These are phyloP conservation scores for Hyposoter dolosus DNA, from an alignment of 2,888 invertebrate species.

Conservation along the genomic window DNA sequence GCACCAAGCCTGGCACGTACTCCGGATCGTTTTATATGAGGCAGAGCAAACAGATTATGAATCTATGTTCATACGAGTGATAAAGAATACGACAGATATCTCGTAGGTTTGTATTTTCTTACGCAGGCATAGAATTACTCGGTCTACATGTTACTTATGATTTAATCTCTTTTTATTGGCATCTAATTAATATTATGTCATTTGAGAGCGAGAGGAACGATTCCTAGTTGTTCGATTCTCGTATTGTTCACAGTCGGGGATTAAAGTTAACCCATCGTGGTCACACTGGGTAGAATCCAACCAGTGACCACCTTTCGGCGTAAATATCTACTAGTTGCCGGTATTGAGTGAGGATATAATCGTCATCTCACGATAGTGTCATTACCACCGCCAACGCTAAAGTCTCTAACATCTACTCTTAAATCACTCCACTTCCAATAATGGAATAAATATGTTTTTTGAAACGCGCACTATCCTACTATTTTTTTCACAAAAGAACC, in stretches of 20 bases:
- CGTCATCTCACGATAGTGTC: no score
- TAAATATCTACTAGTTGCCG: no score
- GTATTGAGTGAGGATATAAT: no score
- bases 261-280: neutral
- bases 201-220: neutral
- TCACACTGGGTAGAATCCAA: no score
- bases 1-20: conserved; percentile 27
- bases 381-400: no score
- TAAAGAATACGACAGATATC: conserved; percentile 6
- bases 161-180: conserved; percentile 14
- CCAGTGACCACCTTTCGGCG: no score
- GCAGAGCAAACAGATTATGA: conserved; percentile 2
- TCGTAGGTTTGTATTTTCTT: conserved; percentile 31
- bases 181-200: conserved; percentile 6
- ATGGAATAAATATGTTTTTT: no score
- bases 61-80: neutral
- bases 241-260: neutral
- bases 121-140: conserved; percentile 17
- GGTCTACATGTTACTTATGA: conserved; percentile 2
- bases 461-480: no score
- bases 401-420: no score
- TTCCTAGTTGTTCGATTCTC: neutral
- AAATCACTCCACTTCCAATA: no score
- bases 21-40: conserved; percentile 26
- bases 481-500: neutral